Percentiles rank a stretch among this genome's conserved stretches.
Evolutionary conservation across 2,797 vertebrate genomes (phyloP).

Genomic region (Periparus ater): DNA sequence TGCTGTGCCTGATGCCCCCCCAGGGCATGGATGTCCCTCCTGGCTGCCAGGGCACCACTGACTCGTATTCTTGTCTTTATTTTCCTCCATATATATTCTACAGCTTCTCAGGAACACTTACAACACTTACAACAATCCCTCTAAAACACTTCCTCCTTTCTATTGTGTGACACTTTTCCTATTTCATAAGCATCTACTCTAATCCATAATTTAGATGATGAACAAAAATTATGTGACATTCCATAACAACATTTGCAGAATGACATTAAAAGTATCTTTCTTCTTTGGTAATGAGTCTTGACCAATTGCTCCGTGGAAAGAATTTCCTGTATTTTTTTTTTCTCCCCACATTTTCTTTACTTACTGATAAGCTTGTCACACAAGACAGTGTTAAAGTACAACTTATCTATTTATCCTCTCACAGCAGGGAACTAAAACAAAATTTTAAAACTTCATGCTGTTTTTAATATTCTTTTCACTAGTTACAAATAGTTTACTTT

Average conservation of each 20-base stretch:
- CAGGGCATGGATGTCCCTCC: rapidly evolving
- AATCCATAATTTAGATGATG: not conserved
- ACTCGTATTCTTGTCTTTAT: not conserved
- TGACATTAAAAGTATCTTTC: not conserved
- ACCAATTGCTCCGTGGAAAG: not conserved
- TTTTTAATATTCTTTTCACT: not conserved
- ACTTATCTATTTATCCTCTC: not conserved
- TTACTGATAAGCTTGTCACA: not conserved
- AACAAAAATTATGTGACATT: not conserved
- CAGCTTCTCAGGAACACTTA: not conserved
- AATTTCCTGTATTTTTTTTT: not conserved
- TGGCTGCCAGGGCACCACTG: not conserved
- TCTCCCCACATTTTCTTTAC: not conserved
- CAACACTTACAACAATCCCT: not conserved
- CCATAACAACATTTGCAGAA: not conserved
- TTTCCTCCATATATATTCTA: not conserved
- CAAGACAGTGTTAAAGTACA: not conserved
- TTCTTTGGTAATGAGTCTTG: not conserved
- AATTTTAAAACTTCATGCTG: not conserved
- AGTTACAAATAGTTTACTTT: not conserved
- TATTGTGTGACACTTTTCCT: not conserved
- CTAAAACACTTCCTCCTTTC: not conserved
- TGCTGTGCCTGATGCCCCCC: not conserved
- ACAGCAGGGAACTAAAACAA: not conserved
- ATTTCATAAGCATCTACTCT: not conserved